Evolutionary conservation across 2,113 vertebrate genomes (phyloP).

Genomic region (Psammodynastes pulverulentus): DNA sequence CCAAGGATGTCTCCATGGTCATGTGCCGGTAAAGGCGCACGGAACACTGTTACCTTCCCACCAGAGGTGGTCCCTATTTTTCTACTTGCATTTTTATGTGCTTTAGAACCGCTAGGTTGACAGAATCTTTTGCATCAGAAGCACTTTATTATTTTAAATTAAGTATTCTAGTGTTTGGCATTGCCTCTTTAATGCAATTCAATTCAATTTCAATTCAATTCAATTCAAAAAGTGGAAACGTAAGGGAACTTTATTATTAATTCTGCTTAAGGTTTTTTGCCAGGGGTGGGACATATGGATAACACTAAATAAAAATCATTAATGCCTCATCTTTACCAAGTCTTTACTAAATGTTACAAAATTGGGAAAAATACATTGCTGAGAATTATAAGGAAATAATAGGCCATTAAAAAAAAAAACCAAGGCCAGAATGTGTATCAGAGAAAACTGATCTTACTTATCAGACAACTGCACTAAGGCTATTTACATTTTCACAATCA

Average conservation of each 20-base stretch:
- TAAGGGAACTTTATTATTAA: background rate
- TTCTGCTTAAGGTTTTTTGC: background rate
- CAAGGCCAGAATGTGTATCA: background rate
- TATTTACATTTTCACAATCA: background rate
- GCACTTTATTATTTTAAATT: background rate
- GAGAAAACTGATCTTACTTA: background rate
- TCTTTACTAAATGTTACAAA: background rate
- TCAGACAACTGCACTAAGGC: background rate
- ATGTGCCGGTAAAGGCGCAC: no score
- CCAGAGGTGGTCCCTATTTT: no score
- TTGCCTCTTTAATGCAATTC: background rate
- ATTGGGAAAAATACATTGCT: background rate
- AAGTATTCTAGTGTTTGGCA: background rate
- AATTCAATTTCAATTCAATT: background rate
- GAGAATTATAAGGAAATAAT: background rate
- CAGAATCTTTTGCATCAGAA: background rate
- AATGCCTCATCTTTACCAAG: background rate
- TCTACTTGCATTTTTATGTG: no score
- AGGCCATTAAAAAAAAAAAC: background rate
- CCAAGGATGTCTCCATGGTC: no score
- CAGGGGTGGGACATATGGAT: background rate
- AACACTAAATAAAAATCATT: background rate
- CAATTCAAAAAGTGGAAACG: background rate
- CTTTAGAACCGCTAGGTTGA: no score
- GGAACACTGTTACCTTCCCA: no score